These are phyloP conservation scores for Dinoponera quadriceps DNA, from an alignment of 1,140 invertebrate genomes.

Conservation along the genomic window DNA sequence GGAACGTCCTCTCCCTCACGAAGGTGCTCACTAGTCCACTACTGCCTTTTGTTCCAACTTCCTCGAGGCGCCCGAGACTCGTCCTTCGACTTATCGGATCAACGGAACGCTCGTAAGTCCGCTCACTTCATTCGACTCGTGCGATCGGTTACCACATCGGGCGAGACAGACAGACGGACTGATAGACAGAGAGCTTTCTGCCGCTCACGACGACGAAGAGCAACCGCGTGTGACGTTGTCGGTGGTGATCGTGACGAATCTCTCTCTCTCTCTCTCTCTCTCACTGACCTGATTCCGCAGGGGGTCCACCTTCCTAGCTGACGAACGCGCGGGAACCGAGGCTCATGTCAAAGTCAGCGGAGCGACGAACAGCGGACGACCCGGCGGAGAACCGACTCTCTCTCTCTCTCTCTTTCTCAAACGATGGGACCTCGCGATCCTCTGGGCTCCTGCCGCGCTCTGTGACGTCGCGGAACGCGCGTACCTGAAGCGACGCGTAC, in stretches of 20 bases:
- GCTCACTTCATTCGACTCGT: too few species aligned
- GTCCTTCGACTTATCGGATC: neutral
- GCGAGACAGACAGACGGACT: too few species aligned
- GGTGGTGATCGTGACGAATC: constrained; percentile 28
- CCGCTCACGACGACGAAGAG: neutral
- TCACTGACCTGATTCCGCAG: constrained; percentile 69
- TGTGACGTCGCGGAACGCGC: constrained; percentile 68
- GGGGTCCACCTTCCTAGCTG: constrained; percentile 63
- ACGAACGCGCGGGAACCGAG: constrained; percentile 74
- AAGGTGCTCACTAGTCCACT: constrained; percentile 67
- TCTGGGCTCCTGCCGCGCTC: constrained; percentile 76
- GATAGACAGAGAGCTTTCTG: constrained; percentile 1
- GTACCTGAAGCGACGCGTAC: constrained; percentile 54
- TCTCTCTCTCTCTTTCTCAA: neutral
- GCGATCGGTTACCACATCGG: too few species aligned
- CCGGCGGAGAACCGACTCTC: constrained; percentile 65
- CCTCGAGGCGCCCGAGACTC: neutral
- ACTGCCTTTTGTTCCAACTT: constrained; percentile 25
- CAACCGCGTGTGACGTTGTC: neutral
- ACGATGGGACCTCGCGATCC: constrained; percentile 74
- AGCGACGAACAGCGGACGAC: constrained; percentile 62
- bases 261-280: constrained; percentile 7
- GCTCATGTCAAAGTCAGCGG: constrained; percentile 71
- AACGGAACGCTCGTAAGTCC: neutral
- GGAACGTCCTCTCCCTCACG: constrained; percentile 17